These are phyloP conservation scores for Sebastolobus alascanus DNA, from an alignment of 2,797 vertebrate species.

Conservation along the genomic window DNA sequence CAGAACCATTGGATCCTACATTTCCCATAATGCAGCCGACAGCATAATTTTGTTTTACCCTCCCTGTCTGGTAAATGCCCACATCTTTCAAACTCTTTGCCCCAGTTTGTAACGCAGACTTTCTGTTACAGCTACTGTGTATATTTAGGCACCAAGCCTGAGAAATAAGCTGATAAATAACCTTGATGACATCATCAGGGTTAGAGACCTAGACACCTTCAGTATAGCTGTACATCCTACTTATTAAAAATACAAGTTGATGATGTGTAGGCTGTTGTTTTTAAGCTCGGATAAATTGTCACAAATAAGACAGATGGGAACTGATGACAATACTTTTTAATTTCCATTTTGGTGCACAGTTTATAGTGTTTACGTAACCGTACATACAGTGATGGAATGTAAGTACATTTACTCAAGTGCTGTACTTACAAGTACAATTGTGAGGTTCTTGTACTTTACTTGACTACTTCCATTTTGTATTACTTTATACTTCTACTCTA, in stretches of 20 bases:
- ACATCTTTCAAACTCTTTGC: neutral
- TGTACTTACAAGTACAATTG: too few relatives aligned
- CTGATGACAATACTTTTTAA: neutral
- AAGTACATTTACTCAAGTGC: too few relatives aligned
- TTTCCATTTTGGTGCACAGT: neutral
- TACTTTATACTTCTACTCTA: too few relatives aligned
- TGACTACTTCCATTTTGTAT: too few relatives aligned
- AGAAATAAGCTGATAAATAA: neutral
- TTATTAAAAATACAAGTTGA: neutral
- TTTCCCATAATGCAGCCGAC: neutral
- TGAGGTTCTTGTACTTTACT: too few relatives aligned
- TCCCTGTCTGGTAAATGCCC: too few relatives aligned
- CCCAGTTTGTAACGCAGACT: neutral
- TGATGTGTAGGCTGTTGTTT: neutral
- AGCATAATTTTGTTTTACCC: neutral
- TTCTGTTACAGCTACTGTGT: neutral
- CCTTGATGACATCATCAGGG: too few relatives aligned
- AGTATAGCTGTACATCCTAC: neutral
- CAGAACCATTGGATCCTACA: neutral
- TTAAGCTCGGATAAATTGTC: neutral
- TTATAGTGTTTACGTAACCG: neutral
- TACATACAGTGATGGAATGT: too few relatives aligned
- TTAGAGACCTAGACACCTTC: neutral
- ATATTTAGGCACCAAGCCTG: neutral
- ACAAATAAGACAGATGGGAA: neutral